Base-by-base conservation (phyloP, 2,888 invertebrate genomes). In the Xiphydria camelus region DNA sequence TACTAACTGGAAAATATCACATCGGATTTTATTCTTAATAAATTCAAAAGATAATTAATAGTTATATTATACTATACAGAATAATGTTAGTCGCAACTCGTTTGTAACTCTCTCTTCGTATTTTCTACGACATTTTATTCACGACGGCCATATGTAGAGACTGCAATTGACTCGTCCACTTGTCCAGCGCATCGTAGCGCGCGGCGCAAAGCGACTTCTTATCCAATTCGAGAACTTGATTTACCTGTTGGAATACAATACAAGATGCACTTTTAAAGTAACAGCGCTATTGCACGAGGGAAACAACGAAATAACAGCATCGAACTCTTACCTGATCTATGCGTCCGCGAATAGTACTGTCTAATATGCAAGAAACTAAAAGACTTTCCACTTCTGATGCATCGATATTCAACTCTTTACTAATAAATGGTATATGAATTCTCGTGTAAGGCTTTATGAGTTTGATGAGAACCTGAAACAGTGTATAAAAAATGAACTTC, bases 381-480 rank as follows among this genome's bases (percentile, higher is more conserved):
- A 99, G 80, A 77, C 91, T 94, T 78, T 97, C 97, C 14, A 99
- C 97, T 79, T 99, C 99, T 55, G 86, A 85, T 47, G 89, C 91
- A 73, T 94, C 93, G 59, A 94, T 94, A 71, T 94, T 94, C 41
- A 94, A 79, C 74, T 94, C 93, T 75, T 90, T 91, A 23, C 98
- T 96, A 73, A 99, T 95, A 75, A 97, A 98, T 4, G 94, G 94
- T 75, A 99, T 95, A 72, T 95, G 93, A 64, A 99, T 98, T 70
- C 94, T 86, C 33, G 97, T 99, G 78, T 99, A 99, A 0, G 99
- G 99, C 46, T 92, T 92, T 65, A 99, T 98, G 53, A 99, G 79
- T 76, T 97, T 96, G 53, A 98, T 94, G 47, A 99, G 81, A 51
- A 99, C 98, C 81, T 98, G 91, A 9, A 23, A 23, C 23, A 6